A percentile compares a stretch with the other conserved stretches of the same genome.
phyloP scores from a whole-genome alignment of 1,140 invertebrate genomes.

The Campodea augens region DNA sequence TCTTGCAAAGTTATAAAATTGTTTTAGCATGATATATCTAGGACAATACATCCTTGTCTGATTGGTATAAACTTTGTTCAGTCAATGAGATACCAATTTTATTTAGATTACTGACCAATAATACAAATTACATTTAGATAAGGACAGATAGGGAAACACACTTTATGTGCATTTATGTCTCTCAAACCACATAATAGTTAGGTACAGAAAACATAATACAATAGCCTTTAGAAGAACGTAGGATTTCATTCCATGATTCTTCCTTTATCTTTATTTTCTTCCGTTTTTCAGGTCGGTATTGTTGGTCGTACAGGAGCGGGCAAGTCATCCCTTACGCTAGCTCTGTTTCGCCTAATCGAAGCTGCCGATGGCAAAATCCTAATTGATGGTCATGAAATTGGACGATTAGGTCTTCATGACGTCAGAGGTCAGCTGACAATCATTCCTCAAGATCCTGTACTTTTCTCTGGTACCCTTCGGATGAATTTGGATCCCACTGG shows the following conservation, averaged over 20 bases:
- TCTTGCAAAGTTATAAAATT: no score
- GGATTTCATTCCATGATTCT: neutral
- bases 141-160: slow-evolving; percentile 20
- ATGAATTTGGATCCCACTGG: slow-evolving; percentile 74
- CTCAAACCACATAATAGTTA: neutral
- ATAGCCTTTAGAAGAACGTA: neutral
- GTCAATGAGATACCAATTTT: no score
- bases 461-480: slow-evolving; percentile 58
- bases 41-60: no score
- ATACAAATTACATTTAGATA: no score
- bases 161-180: neutral
- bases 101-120: no score
- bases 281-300: slow-evolving; percentile 31
- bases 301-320: slow-evolving; percentile 29
- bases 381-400: slow-evolving; percentile 32
- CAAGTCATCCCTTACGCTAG: slow-evolving; percentile 30
- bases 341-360: slow-evolving; percentile 32
- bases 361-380: slow-evolving; percentile 25
- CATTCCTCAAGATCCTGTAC: slow-evolving; percentile 47
- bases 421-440: slow-evolving; percentile 46
- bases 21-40: no score
- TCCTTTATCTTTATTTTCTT: neutral
- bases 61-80: no score
- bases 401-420: slow-evolving; percentile 32
- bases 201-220: neutral